These are phyloP conservation scores for Diplazon laetatorius DNA, from an alignment of 2,888 invertebrate genomes.

Conservation along the genomic window DNA sequence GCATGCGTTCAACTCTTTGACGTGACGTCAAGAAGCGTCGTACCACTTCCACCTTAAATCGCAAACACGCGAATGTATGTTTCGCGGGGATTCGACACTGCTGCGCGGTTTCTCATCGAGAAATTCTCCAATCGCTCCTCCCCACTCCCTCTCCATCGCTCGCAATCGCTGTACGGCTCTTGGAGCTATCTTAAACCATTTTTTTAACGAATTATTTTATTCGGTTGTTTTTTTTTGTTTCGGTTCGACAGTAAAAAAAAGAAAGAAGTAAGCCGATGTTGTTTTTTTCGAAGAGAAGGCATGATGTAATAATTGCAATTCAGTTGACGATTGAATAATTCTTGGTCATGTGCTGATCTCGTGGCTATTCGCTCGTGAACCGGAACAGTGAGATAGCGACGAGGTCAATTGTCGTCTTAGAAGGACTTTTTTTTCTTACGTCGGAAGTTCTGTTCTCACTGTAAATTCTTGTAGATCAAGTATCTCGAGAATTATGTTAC, in stretches of 20 bases:
- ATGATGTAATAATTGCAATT: not conserved
- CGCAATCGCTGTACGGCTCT: too few relatives aligned
- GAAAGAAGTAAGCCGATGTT: too few relatives aligned
- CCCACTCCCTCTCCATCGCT: too few relatives aligned
- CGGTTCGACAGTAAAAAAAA: too few relatives aligned
- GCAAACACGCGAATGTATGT: slow-evolving; percentile 23
- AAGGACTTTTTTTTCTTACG: slow-evolving; percentile 4
- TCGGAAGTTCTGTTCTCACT: slow-evolving; percentile 1
- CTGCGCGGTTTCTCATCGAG: not conserved
- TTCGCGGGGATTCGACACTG: slow-evolving; percentile 17
- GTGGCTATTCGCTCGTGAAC: slow-evolving; percentile 29
- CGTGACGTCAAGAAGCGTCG: slow-evolving; percentile 38
- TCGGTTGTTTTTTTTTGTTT: not conserved
- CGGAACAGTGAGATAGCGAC: slow-evolving; percentile 17
- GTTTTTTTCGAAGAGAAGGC: too few relatives aligned
- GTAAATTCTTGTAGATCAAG: not conserved
- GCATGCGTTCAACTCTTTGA: slow-evolving; percentile 55
- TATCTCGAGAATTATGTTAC: not conserved
- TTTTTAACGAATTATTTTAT: too few relatives aligned
- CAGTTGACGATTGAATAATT: not conserved
- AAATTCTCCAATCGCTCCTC: too few relatives aligned
- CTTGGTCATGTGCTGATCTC: not conserved
- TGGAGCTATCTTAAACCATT: too few relatives aligned
- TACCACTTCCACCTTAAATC: slow-evolving; percentile 31
- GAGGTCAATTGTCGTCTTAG: slow-evolving; percentile 16